Evolutionary conservation across 53 echinoderm and acorn worm species (phyloP), one percentile per base, ranked within the genome.

Genomic region (Pentamera pediparva): DNA sequence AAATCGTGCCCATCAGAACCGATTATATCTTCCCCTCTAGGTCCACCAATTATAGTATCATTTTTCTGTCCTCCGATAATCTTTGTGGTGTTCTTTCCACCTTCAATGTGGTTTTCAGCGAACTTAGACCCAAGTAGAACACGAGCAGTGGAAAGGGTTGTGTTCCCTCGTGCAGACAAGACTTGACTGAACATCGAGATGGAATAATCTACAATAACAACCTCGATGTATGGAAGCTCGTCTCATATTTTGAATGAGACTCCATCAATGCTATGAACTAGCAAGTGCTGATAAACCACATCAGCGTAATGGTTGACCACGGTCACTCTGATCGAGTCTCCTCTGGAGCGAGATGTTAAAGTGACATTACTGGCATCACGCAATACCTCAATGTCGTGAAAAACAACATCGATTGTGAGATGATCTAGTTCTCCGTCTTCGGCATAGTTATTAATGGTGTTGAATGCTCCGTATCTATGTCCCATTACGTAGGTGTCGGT

Each of bases 71-170:
- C 70, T 1, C 70, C 62, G 36, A 65, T 65, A 65, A 65, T 65
- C 65, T 65, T 65, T 36, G 65, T 65, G 18, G 65, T 65, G 37
- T 65, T 41, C 24, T 65, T 32, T 32, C 65, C 65, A 65, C 65
- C 65, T 36, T 65, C 65, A 36, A 65, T 65, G 65, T 65, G 38
- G 38, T 65, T 65, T 65, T 65, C 65, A 35, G 65, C 65, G 36
- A 65, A 4, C n/a, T 65, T 65, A 37, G 65, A 65, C 17, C 65
- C 65, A 65, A 65, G 65, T 35, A 65, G 65, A 15, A 65, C 38
- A 32, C 65, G 38, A 43, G 37, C 65, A 17, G 34, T 36, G 25
- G 36, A 65, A 65, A 65, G 36, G 18, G 18, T 65, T 37, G 65
- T 35, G 65, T 65, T 65, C 36, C 18, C 38, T 1, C 36, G 35